Base-by-base conservation (phyloP, 2,888 invertebrate species). In the Eledona agricola region DNA sequence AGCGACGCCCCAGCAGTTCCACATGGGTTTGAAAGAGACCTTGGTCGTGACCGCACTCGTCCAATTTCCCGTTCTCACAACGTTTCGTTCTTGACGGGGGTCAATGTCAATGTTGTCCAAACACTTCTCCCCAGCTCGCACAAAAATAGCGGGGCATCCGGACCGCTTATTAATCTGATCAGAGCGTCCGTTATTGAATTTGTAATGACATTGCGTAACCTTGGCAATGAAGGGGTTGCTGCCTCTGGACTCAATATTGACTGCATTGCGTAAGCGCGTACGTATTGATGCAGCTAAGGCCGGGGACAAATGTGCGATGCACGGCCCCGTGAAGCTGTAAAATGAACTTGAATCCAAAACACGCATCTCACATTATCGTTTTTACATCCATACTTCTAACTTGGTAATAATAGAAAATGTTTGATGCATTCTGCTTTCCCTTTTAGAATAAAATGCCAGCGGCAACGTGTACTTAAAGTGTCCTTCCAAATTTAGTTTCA, bases 201-300 rank as follows among this genome's bases (percentile, higher is more conserved):
- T 62, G 58, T 52, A 58, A 58, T 57, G 58, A 62, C 63, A 60
- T 62, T 55, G 45, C 6, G 49, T 58, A 63, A 65, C 67, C 65
- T 65, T 64, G 63, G 53, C 15, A 23, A 43, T 25, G 38, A 52
- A 53, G 52, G 54, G 62, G 59, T 35, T 52, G 45, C 54, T 31
- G 22, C 19, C 50, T 52, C 57, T 51, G 47, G 55, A 52, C 55
- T 59, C 58, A 61, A 64, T 62, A 61, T 58, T 45, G 62, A 59
- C 65, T 63, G 65, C 65, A 65, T 65, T 65, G 65, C 65, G 65
- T 64, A 64, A 56, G 61, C 35, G 50, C 19, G 56, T 58, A 58
- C 58, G 49, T 59, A 64, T 62, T 60, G 64, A 62, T 47, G 37
- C 45, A 47, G 37, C 37, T 35, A n/a, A n/a, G n/a, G n/a, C n/a